Base-by-base conservation (phyloP, 2,113 vertebrate genomes). In the Muntiacus muntjak region DNA sequence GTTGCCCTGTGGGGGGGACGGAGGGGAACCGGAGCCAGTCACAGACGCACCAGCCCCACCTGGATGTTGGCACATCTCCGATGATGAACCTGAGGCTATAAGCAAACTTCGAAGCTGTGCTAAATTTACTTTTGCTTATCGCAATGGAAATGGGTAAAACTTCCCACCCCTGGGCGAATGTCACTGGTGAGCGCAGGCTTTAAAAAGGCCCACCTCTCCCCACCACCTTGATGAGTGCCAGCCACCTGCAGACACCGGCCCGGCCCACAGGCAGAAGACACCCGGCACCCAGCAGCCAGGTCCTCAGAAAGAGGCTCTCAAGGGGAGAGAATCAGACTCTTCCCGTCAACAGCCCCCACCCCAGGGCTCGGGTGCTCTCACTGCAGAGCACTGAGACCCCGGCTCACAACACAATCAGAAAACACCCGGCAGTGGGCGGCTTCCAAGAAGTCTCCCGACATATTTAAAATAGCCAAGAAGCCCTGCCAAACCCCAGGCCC, bases 401-500 rank as follows among this genome's bases (percentile, higher is more conserved):
- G 17, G 74, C 50, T 40, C 36, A 12, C 45, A 55, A 88, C 57
- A 76, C 36, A 6, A 40, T 7, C 47, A 33, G 45, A 95, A 54
- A 76, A 71, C 21, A 81, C 19, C 21, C 6, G 0, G 81, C 25
- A 10, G 26, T 6, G 36, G 52, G 36, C 6, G 1, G 85, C 92
- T 96, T 85, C 89, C 83, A 58, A 25, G 79, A 90, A 60, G 82
- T 6, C 79, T 67, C 36, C 81, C 57, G 83, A 84, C 11, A 3
- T 9, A 52, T 82, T 58, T 50, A 81, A 96, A 95, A 96, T 76
- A 95, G 71, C 83, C 87, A 2, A 0, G 0, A n/a, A 23, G 13
- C 85, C 10, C 1, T 0, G 97, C 97, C 95, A 96, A 88, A 50
- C 36, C 92, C 94, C 10, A 7, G 52, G 94, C 54, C 78, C 94